Conservation (phyloP, 2,113 vertebrate genomes). For the Lathamus discolor region DNA sequence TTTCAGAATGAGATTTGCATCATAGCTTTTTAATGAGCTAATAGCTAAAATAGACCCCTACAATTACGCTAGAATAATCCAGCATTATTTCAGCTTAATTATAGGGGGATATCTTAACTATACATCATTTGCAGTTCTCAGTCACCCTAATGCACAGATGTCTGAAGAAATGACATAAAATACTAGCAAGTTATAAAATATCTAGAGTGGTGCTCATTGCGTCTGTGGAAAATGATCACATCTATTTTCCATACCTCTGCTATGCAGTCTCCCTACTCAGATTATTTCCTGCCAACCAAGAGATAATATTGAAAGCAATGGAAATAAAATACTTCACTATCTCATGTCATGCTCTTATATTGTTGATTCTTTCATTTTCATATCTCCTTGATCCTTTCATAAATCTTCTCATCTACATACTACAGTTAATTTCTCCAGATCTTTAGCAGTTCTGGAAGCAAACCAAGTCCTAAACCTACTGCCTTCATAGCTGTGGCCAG, state of each 20-base stretch:
- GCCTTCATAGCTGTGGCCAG: neutral
- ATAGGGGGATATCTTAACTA: conserved; percentile 67
- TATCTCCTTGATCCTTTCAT: neutral
- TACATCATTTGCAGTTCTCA: conserved; percentile 70
- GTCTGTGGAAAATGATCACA: conserved; percentile 65
- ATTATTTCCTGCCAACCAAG: conserved; percentile 47
- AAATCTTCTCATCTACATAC: conserved; percentile 22
- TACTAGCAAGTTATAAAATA: conserved; percentile 68
- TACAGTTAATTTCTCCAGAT: conserved; percentile 24
- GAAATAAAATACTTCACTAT: conserved; percentile 45
- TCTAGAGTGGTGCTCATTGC: conserved; percentile 57
- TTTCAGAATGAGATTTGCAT: conserved; percentile 64
- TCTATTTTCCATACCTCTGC: conserved; percentile 51
- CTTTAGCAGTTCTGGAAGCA: neutral
- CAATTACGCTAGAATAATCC: conserved; percentile 71
- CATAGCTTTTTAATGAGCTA: conserved; percentile 73
- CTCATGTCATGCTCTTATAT: neutral
- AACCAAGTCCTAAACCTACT: neutral
- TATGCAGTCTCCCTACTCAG: conserved; percentile 2
- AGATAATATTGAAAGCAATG: conserved; percentile 31
- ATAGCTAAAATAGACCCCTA: conserved; percentile 72
- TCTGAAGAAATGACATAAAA: conserved; percentile 71
- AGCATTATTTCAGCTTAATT: conserved; percentile 71
- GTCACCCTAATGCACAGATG: conserved; percentile 68
- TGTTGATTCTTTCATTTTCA: conserved; percentile 17